These are phyloP conservation scores for Drosophila tristis DNA, from an alignment of 1,140 invertebrate genomes.

Conservation along the genomic window DNA sequence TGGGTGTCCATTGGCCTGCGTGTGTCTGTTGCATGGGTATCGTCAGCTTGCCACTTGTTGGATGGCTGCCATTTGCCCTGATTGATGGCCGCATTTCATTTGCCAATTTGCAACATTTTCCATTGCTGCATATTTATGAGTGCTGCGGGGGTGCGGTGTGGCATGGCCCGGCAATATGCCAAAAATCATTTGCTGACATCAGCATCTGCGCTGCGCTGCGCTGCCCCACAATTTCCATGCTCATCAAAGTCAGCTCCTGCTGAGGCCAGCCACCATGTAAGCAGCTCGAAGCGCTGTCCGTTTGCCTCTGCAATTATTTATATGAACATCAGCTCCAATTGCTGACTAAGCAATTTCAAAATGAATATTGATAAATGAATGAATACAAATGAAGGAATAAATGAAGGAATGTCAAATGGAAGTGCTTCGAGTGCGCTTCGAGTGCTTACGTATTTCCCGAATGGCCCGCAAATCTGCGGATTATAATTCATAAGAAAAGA, in stretches of 20 bases:
- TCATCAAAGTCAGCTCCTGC: slow-evolving; percentile 7
- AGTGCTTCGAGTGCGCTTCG: too few species aligned
- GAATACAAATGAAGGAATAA: neutral
- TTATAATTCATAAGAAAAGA: slow-evolving; percentile 5
- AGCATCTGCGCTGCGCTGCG: slow-evolving; percentile 12
- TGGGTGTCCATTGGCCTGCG: neutral
- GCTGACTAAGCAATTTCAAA: slow-evolving; percentile 30
- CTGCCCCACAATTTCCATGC: slow-evolving; percentile 10
- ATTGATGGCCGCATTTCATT: slow-evolving; percentile 50
- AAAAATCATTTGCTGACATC: slow-evolving; percentile 29
- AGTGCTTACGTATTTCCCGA: slow-evolving; percentile 14
- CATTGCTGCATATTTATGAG: slow-evolving; percentile 47
- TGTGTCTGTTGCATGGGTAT: slow-evolving; percentile 12
- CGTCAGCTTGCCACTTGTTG: slow-evolving; percentile 47
- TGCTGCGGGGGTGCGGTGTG: neutral
- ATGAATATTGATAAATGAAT: slow-evolving; percentile 26
- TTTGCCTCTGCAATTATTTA: slow-evolving; percentile 29
- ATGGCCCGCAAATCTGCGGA: neutral
- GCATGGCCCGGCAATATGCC: slow-evolving; percentile 33
- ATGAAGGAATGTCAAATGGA: slow-evolving; percentile 3
- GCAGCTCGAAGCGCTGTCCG: neutral
- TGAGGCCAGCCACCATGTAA: slow-evolving; percentile 5
- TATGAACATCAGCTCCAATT: slow-evolving; percentile 33
- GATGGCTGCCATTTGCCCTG: slow-evolving; percentile 17
- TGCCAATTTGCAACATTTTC: slow-evolving; percentile 25